Evolutionary conservation across 2,888 invertebrate species (phyloP).

Genomic region (Plebejus melissa): DNA sequence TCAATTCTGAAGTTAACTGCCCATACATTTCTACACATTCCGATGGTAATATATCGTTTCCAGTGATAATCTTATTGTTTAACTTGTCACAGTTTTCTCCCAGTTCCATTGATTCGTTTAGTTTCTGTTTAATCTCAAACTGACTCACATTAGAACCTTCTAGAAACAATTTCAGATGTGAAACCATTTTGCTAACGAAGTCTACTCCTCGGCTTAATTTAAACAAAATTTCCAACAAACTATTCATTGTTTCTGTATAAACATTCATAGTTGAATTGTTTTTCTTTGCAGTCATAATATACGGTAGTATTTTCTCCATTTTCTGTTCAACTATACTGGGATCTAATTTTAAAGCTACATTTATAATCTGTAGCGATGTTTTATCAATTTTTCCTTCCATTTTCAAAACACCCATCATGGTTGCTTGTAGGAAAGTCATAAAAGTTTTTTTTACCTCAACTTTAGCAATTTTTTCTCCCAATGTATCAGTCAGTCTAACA

Average conservation of each 20-base stretch:
- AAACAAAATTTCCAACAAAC: constrained; percentile 61
- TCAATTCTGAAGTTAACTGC: constrained; percentile 61
- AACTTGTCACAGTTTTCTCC: constrained; percentile 48
- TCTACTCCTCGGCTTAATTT: constrained; percentile 64
- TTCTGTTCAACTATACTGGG: constrained; percentile 65
- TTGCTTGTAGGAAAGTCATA: constrained; percentile 56
- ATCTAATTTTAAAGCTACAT: constrained; percentile 60
- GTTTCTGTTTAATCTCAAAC: constrained; percentile 51
- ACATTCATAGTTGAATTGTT: constrained; percentile 44
- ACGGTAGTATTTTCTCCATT: constrained; percentile 56
- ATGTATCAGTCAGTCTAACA: constrained; percentile 58
- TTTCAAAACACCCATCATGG: constrained; percentile 62
- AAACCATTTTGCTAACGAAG: constrained; percentile 63
- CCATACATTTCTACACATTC: constrained; percentile 62
- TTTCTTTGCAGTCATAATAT: constrained; percentile 61
- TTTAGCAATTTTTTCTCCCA: constrained; percentile 60
- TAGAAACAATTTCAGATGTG: constrained; percentile 54
- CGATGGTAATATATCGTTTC: constrained; percentile 58
- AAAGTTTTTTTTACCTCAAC: constrained; percentile 66
- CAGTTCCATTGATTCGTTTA: constrained; percentile 43
- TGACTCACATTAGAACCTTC: constrained; percentile 61
- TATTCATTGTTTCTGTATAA: constrained; percentile 61
- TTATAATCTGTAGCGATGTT: constrained; percentile 58
- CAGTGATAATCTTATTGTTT: constrained; percentile 54
- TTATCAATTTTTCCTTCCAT: constrained; percentile 60